phyloP scores from a whole-genome alignment of 2,888 invertebrate species.

The Drosophila rubida region DNA sequence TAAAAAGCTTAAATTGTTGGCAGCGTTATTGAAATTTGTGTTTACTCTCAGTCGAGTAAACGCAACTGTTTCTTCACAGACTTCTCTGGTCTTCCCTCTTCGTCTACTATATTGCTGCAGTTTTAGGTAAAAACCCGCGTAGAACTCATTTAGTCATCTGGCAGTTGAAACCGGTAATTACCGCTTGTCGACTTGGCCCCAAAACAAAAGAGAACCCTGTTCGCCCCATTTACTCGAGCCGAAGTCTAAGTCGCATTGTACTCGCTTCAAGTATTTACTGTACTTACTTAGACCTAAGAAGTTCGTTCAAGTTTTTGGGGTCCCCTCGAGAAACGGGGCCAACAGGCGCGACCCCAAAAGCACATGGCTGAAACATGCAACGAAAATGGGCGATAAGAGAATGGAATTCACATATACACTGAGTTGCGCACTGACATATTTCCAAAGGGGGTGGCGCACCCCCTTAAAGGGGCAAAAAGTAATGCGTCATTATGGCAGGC shows the following conservation, averaged over 20 bases:
- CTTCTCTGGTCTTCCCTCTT: background rate
- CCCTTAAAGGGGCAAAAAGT: constrained; percentile 9
- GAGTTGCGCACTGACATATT: background rate
- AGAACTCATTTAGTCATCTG: background rate
- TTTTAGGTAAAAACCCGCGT: background rate
- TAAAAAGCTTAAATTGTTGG: too few relatives aligned
- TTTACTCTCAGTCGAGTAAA: background rate
- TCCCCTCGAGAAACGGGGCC: constrained; percentile 39
- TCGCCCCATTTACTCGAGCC: constrained; percentile 20
- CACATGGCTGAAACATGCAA: constrained; percentile 33
- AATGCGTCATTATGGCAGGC: constrained; percentile 51
- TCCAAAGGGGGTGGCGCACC: constrained; percentile 4
- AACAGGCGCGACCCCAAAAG: constrained; percentile 52
- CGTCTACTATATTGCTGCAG: background rate
- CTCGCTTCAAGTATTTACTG: constrained; percentile 24
- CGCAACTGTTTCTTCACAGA: background rate
- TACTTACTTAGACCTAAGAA: constrained; percentile 24
- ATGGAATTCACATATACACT: constrained; percentile 1
- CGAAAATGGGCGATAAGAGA: constrained; percentile 52
- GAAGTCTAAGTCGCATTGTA: constrained; percentile 1
- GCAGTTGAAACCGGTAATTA: background rate
- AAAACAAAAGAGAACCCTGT: constrained; percentile 3
- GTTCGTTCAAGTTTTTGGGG: constrained; percentile 33
- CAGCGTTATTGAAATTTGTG: too few relatives aligned
- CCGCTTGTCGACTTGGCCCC: constrained; percentile 2